Base-by-base conservation (phyloP, 2,888 invertebrate genomes). In the Synergus umbraculus region DNA sequence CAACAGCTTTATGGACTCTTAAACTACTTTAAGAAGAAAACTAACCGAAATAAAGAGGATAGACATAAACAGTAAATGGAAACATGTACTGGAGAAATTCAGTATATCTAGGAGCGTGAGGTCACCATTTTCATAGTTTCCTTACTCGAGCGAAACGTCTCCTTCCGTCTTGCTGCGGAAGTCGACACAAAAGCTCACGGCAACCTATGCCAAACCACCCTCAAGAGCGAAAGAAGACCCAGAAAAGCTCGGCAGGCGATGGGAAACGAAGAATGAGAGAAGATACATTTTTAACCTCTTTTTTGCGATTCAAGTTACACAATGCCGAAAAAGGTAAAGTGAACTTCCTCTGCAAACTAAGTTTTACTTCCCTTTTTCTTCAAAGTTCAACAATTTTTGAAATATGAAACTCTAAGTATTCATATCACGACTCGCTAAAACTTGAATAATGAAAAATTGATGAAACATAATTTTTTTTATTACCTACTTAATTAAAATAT, bases 71-170 rank as follows among this genome's bases (percentile, higher is more conserved):
- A 22, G 60, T 60, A 10, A 29, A 60, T 60, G 60, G 29, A 60
- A 60, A 22, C 22, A 22, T 22, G 22, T 29, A 12, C 60, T 22
- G 22, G 4, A 60, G 29, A 29, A 60, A 60, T 60, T 13, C 12
- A 60, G 83, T 86, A 83, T 86, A 86, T 84, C 83, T 83, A 76
- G 81, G 81, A 73, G 79, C 78, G 84, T 85, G 85, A 85, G 84
- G 81, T 69, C 82, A 78, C 79, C 85, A 83, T 84, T 86, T 86
- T 86, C 85, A 80, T 83, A 79, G 81, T 76, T 82, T 79, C 78
- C 78, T 78, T 69, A 69, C 78, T 79, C 60, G 76, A 69, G 77
- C 69, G 82, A 82, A 82, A 80, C 80, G 80, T 77, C 78, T 73
- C 60, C 66, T 73, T 77, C 77, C 60, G 60, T 4, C 22, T 78